Evolutionary conservation across 2,888 invertebrate species (phyloP), one percentile per base, ranked within the genome.

Genomic region (Adelphocoris suturalis): DNA sequence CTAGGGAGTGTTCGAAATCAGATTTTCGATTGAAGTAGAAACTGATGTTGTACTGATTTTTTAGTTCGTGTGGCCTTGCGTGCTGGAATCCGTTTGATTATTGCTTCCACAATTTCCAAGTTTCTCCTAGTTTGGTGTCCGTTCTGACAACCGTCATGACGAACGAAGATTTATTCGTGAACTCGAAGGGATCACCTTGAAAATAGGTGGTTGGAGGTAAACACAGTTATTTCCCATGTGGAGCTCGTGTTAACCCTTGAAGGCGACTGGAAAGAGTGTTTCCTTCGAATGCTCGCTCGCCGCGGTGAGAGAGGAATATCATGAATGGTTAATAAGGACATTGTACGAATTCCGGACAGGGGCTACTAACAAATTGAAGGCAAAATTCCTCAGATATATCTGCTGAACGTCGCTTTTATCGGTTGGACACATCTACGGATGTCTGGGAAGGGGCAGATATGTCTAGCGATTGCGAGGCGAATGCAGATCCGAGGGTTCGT

Each of bases 361-460:
- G 68, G 68, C 68, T 68, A 68, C 23, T 68, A 23, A 68, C 68
- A 68, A 68, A 68, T 68, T 68, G 68, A 68, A 68, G 68, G 68
- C 68, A 23, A 68, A 68, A 68, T 68, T 68, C 68, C 68, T 1
- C 23, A 68, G 68, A 68, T 68, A 57, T 68, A 68, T 68, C 68
- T 23, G 27, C 68, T 23, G 37, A 37, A 68, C 0, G 68, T 19
- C 19, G 68, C 68, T 23, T 68, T 19, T 11, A 37, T 37, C 37
- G 7, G 37, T 68, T 11, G n/a, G 4, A 23, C 68, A 68, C 3
- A 68, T 68, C 68, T 68, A 12, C 0, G 23, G 68, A 23, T 13
- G 68, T 68, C 13, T 19, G 61, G 57, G 61, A 61, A 61, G 68
- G 68, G 68, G 68, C 68, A 23, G 68, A 7, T 19, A 57, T n/a